Conservation (phyloP, 2,888 invertebrate genomes). For the Microplitis deprimator region DNA sequence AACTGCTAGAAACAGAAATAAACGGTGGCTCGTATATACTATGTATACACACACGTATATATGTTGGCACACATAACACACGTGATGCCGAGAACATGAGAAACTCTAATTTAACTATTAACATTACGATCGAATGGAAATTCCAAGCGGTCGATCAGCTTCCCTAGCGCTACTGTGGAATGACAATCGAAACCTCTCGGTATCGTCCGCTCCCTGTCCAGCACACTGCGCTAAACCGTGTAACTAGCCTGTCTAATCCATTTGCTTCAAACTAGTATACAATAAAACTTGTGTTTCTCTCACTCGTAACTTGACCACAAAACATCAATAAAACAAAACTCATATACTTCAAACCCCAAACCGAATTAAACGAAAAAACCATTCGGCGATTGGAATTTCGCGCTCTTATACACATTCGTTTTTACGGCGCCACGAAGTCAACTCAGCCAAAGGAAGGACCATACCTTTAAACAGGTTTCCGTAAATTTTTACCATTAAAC, state of each 20-base stretch:
- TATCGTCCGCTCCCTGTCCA: not conserved
- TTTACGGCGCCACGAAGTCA: too few relatives aligned
- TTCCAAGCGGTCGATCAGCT: conserved; percentile 37
- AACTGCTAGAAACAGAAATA: conserved; percentile 34
- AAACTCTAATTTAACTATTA: conserved; percentile 53
- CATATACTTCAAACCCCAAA: not conserved
- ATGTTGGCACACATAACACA: conserved; percentile 19
- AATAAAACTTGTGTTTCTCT: not conserved
- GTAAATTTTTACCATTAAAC: too few relatives aligned
- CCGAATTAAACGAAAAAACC: not conserved
- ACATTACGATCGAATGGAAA: conserved; percentile 52
- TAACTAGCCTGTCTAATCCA: conserved; percentile 31
- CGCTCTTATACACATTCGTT: not conserved
- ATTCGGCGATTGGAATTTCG: not conserved
- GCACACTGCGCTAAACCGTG: conserved; percentile 21
- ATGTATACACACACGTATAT: not conserved
- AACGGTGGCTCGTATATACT: not conserved
- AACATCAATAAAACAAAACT: not conserved
- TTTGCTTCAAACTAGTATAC: not conserved
- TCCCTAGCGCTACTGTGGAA: conserved; percentile 19
- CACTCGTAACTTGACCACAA: not conserved
- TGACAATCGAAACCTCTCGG: conserved; percentile 26
- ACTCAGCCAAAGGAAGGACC: too few relatives aligned
- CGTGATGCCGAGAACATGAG: conserved; percentile 42
- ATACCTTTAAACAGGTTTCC: too few relatives aligned